Base-by-base conservation (phyloP, 1,140 invertebrate genomes). In the Apolygus lucorum region DNA sequence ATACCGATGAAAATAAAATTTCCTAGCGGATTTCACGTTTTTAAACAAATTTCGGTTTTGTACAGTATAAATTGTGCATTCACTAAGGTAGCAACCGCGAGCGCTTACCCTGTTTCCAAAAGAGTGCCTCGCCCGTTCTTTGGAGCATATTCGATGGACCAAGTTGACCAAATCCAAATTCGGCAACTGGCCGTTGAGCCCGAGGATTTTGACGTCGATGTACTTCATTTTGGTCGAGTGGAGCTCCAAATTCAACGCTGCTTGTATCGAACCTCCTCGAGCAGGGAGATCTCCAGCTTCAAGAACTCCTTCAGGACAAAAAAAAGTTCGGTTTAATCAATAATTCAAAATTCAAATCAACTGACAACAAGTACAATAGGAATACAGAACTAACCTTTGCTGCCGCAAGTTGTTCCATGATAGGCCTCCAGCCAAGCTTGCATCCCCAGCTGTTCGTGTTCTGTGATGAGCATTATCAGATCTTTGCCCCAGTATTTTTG, bases 401-500 rank as follows among this genome's bases (percentile, higher is more conserved):
- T 78, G 4, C 85, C 84, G 78, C 83, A 86, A 1, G 83, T 85
- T 27, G 89, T 82, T 28, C 89, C 87, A 80, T 98, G 92, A 80
- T 98, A 98, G 1, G 93, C 93, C 81, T 97, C 91, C 24, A 98
- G 76, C 95, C 95, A 99, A 2, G 95, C 95, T 80, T 98, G 92
- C 79, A 95, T 89, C 28, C 96, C 96, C 71, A 98, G 82, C 78
- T 97, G 92, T 77, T 98, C 95, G 79, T 96, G 91, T 76, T 98
- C 94, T 1, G 93, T 94, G 13, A 98, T 84, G 25, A 98, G 80
- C 77, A 98, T 97, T 74, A 99, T 95, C 68, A 98, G 89, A 78
- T 99, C 96, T 77, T 98, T 98, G 0, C 95, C 92, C 95, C 95
- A 98, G 78, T 97, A 98, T 73, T 93, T 93, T 81, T 96, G 90